Percentiles rank a stretch among this genome's conserved stretches.
These are phyloP conservation scores for Dolichotis patagonum DNA, from an alignment of 2,113 vertebrate genomes.

Conservation along the genomic window DNA sequence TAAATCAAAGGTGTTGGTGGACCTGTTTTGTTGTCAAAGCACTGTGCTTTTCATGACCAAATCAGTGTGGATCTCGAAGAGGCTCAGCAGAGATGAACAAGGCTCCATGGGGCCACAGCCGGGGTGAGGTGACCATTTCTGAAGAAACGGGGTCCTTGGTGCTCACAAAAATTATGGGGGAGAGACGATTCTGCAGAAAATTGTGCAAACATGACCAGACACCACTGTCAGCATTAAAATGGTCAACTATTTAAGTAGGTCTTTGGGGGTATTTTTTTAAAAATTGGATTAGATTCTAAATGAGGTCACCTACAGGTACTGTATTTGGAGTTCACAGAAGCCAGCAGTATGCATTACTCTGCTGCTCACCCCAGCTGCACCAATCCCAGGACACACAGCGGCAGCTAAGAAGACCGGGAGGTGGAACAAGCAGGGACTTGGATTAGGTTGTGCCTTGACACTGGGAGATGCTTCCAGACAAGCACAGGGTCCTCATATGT, in stretches of 20 bases:
- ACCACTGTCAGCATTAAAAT: fast-evolving
- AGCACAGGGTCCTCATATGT: slow-evolving; percentile 73
- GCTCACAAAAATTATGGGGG: background rate
- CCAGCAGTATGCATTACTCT: slow-evolving; percentile 74
- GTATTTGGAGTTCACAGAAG: slow-evolving; percentile 65
- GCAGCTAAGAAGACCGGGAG: slow-evolving; percentile 70
- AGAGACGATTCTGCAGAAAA: fast-evolving
- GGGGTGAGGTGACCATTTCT: background rate
- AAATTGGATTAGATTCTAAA: slow-evolving; percentile 69
- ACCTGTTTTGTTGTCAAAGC: background rate
- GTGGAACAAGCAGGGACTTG: slow-evolving; percentile 77
- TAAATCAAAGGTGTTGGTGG: slow-evolving; percentile 45
- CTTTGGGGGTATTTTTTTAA: background rate
- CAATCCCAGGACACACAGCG: slow-evolving; percentile 77
- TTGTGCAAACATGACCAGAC: background rate
- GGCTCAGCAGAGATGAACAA: background rate
- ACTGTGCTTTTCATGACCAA: background rate
- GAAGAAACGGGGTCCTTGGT: fast-evolving
- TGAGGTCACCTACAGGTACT: slow-evolving; percentile 73
- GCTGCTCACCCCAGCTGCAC: slow-evolving; percentile 76
- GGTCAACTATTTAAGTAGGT: slow-evolving; percentile 16
- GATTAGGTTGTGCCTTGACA: slow-evolving; percentile 79
- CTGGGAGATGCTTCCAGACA: slow-evolving; percentile 76
- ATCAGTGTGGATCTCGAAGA: slow-evolving; percentile 12
- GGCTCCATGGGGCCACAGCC: background rate